Conservation (phyloP, 2,113 vertebrate genomes). For the Diadophis punctatus region DNA sequence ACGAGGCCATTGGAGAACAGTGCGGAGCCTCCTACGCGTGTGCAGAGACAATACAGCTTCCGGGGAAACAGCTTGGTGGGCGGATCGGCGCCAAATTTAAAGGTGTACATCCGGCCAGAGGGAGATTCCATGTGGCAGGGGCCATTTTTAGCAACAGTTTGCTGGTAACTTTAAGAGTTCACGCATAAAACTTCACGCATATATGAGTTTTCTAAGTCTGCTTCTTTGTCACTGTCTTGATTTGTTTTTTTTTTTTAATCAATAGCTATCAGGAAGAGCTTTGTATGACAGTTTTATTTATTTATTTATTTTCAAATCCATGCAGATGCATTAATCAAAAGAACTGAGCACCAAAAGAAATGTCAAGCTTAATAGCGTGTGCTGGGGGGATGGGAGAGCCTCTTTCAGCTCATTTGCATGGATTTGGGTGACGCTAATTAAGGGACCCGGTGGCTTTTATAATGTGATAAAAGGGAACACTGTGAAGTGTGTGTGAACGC, state of each 20-base stretch:
- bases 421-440: constrained; percentile 43
- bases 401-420: constrained; percentile 45
- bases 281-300: constrained; percentile 22
- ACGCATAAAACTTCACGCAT: no score
- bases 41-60: no score
- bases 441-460: constrained; percentile 27
- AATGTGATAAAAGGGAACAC: neutral
- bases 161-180: no score
- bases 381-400: constrained; percentile 43
- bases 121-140: no score
- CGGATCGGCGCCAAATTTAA: no score
- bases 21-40: no score
- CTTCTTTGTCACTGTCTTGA: constrained; percentile 38
- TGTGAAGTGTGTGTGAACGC: neutral
- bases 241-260: constrained; percentile 16
- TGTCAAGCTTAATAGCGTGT: constrained; percentile 52
- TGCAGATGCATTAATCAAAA: constrained; percentile 55
- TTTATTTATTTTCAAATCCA: neutral
- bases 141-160: no score
- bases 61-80: no score
- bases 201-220: constrained; percentile 10
- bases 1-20: no score
- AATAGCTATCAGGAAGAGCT: constrained; percentile 12
- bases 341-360: constrained; percentile 41
- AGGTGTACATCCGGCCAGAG: no score